Base-by-base conservation (phyloP, 2,888 invertebrate species). In the Athalia cordata region DNA sequence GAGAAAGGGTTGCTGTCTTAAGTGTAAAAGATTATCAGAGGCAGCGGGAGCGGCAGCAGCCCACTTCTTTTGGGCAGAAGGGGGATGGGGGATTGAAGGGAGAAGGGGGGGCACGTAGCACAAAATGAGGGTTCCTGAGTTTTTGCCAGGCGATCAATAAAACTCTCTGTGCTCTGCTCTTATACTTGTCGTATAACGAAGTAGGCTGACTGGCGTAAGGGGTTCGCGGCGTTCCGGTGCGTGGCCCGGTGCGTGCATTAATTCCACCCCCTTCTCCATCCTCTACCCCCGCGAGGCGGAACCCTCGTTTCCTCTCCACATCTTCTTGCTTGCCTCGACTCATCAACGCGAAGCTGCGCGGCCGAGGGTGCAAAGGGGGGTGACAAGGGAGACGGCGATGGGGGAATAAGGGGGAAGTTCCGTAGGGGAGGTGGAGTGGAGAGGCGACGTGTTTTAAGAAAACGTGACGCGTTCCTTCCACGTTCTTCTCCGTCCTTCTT, bases 91-190 rank as follows among this genome's bases (percentile, higher is more conserved):
- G 72, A 79, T 76, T 70, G n/a, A 49, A 15, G 47, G 77, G 57
- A 68, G 59, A 67, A 64, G 79, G 83, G 87, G 88, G 89, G 89
- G 89, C 84, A 89, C 89, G 88, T 87, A 88, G 89, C 87, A 89
- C 88, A 87, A 89, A 89, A 90, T 90, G 90, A 89, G 89, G 90
- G 90, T 89, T 89, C 87, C 88, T 87, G 89, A 89, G 89, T 90
- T 90, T 90, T 90, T 90, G 89, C 90, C 88, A 87, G 87, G 85
- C 90, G 90, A 89, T 89, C 90, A 90, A 90, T 89, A 89, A 90
- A 90, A 90, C 88, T 89, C 89, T 89, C 89, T 87, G 88, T 88
- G 89, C 89, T 88, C 84, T 85, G 86, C 87, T 86, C 86, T 86
- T 87, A 87, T 88, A 89, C 88, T 88, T 89, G 88, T 88, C 89